Evolutionary conservation across 2,888 invertebrate species (phyloP).

Genomic region (Oscheius myriophilus): DNA sequence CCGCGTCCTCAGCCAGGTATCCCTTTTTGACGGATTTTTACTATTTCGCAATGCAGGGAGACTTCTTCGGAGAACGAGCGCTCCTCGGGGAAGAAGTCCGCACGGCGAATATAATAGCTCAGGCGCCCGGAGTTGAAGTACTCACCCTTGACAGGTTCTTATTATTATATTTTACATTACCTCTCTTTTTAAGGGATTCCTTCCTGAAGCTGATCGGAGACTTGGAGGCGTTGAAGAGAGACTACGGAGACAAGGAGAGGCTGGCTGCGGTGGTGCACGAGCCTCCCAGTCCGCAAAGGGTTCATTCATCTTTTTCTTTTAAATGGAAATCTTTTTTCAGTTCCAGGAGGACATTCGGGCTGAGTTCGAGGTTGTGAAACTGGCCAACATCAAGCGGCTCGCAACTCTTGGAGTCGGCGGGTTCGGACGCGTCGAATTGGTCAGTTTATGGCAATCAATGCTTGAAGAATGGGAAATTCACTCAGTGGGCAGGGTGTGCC

Average conservation of each 20-base stretch:
- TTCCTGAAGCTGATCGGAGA: constrained; percentile 87
- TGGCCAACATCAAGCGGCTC: constrained; percentile 83
- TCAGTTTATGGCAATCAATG: constrained; percentile 30
- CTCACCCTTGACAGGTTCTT: constrained; percentile 82
- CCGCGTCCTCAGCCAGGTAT: constrained; percentile 75
- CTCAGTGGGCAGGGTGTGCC: not conserved
- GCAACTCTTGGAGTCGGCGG: constrained; percentile 91
- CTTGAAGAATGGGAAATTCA: too few relatives aligned
- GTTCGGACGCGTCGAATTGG: constrained; percentile 83
- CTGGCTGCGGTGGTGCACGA: constrained; percentile 57
- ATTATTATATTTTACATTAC: not conserved
- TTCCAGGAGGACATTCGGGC: constrained; percentile 63
- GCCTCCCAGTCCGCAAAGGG: constrained; percentile 55
- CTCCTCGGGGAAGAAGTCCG: constrained; percentile 84
- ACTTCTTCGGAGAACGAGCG: constrained; percentile 90
- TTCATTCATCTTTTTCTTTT: not conserved
- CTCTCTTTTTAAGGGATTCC: constrained; percentile 70
- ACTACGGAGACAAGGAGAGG: constrained; percentile 78
- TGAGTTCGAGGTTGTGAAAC: constrained; percentile 78
- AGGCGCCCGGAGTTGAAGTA: constrained; percentile 84
- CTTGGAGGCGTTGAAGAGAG: constrained; percentile 80
- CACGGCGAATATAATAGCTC: constrained; percentile 89
- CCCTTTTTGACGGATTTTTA: too few relatives aligned
- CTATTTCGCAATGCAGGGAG: constrained; percentile 74
- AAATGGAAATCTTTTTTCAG: too few relatives aligned